These are phyloP conservation scores for Rhaphigaster nebulosa DNA, from an alignment of 2,888 invertebrate species.

Conservation along the genomic window DNA sequence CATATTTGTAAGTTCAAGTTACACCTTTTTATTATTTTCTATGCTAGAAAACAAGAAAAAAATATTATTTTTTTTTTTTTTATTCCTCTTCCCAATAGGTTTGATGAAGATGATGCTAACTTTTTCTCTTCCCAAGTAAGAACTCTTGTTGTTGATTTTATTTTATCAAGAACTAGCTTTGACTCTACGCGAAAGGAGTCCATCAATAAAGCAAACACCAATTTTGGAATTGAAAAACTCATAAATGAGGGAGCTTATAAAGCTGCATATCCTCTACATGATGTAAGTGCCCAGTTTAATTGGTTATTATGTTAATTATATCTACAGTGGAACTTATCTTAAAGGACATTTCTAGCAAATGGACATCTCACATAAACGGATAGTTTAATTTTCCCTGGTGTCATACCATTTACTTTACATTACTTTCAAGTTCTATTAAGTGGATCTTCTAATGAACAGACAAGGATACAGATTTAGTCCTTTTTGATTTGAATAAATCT, in stretches of 20 bases:
- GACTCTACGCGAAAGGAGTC: constrained; percentile 73
- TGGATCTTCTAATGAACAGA: too few species aligned
- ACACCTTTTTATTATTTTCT: background rate
- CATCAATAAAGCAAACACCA: constrained; percentile 70
- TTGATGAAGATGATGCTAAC: constrained; percentile 82
- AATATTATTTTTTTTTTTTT: background rate
- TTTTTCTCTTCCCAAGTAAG: constrained; percentile 90
- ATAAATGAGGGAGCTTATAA: constrained; percentile 71
- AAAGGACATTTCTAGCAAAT: too few species aligned
- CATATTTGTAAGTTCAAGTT: constrained; percentile 86
- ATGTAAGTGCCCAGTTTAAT: constrained; percentile 68
- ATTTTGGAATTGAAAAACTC: constrained; percentile 75
- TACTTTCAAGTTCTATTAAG: too few species aligned
- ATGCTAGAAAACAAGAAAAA: background rate
- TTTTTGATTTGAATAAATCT: too few species aligned
- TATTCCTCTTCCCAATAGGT: constrained; percentile 72
- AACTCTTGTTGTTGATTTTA: constrained; percentile 91
- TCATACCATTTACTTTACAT: too few species aligned
- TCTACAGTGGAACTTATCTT: too few species aligned
- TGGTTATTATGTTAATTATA: background rate
- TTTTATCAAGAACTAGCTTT: constrained; percentile 89
- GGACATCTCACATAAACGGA: too few species aligned
- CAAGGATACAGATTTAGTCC: too few species aligned
- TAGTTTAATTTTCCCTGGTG: too few species aligned
- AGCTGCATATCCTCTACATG: constrained; percentile 73